Evolutionary conservation across 2,888 invertebrate genomes (phyloP), one percentile per base, ranked within the genome.

Genomic region (Caenorhabditis afra): DNA sequence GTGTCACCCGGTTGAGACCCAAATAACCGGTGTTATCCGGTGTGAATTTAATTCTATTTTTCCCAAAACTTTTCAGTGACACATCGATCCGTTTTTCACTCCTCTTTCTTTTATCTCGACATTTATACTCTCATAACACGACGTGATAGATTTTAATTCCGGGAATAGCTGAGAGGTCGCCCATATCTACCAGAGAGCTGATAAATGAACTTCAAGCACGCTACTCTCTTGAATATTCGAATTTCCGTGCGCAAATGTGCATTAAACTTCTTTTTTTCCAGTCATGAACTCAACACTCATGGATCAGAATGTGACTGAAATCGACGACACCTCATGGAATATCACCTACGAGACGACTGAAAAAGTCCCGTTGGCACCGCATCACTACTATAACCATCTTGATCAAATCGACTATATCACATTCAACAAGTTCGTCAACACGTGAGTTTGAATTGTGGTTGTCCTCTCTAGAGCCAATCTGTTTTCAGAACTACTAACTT

Each of bases 401-500:
- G 79, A 79, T 22, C 66, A 59, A 16, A 70, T 73, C 20, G 73
- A 79, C 29, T 79, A 79, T 29, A 22, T 79, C 10, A 20, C 53
- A 20, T 55, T 73, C 14, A 73, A 62, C 18, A 64, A 73, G 29
- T 79, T 73, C 58, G 22, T 73, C 5, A 73, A 79, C n/a, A 29
- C 59, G 79, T 79, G n/a, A 67, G 79, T 71, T 45, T 29, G 0
- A 57, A 37, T 3, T 57, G 1, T 45, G 20, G 11, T 58, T 16
- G 37, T 16, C 37, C 5, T 41, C 3, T 57, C 39, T 8, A 18
- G 29, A 16, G n/a, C 8, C 4, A 52, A 20, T 49, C 22, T 14
- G 18, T 41, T 18, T 18, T 62, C 65, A 65, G 66, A 39, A 59
- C 37, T 18, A 41, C 50, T 2, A 37, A 14, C 20, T 49, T 61